Evolutionary conservation across 2,113 vertebrate genomes (phyloP).

Genomic region (Brachyhypopomus gauderio): DNA sequence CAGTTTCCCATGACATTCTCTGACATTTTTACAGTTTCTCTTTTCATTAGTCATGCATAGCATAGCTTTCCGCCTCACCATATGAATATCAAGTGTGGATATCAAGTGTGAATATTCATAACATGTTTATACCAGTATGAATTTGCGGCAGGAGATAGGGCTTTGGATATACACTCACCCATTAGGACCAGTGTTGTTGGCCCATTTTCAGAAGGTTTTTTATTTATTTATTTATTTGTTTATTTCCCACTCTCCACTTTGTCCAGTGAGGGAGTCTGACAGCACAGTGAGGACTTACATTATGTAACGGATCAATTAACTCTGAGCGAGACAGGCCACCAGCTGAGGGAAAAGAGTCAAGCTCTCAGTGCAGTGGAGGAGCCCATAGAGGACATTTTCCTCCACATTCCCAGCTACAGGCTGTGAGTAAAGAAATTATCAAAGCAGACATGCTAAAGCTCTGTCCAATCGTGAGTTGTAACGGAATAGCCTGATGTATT

Average conservation of each 20-base stretch:
- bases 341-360: not conserved
- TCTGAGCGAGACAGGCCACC: not conserved
- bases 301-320: constrained; percentile 30
- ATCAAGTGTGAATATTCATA: not conserved
- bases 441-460: not conserved
- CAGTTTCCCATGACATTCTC: not conserved
- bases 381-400: not conserved
- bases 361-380: not conserved
- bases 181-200: no score
- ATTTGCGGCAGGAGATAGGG: no score
- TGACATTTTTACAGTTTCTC: not conserved
- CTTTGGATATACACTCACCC: no score
- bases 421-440: not conserved
- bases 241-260: not conserved
- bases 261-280: not conserved
- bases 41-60: not conserved
- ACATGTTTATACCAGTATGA: not conserved
- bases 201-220: not conserved
- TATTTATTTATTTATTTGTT: no score
- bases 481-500: not conserved
- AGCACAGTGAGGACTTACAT: constrained; percentile 2
- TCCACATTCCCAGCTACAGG: not conserved
- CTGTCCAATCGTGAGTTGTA: not conserved
- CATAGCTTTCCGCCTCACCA: not conserved
- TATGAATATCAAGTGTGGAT: not conserved